These are phyloP conservation scores for Anodontia alba DNA, from an alignment of 2,888 invertebrate species.

Conservation along the genomic window DNA sequence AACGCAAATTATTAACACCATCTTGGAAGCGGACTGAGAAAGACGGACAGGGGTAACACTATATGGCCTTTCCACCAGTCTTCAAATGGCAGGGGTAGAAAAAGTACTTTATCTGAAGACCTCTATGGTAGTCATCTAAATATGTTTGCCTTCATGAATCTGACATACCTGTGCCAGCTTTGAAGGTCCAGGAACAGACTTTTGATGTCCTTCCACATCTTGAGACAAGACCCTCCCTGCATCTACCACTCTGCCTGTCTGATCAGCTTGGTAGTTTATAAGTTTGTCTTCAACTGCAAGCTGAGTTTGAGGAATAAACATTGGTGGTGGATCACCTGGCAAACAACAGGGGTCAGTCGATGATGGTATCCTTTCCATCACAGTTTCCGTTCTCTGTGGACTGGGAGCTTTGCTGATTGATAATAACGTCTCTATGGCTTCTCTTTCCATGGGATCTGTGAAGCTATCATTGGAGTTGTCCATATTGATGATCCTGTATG, in stretches of 20 bases:
- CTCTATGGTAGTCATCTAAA: no score
- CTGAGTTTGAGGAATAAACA: neutral
- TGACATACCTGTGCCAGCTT: neutral
- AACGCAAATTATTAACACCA: no score
- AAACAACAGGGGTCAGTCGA: constrained; percentile 42
- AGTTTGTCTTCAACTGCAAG: neutral
- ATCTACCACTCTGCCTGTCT: neutral
- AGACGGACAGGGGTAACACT: no score
- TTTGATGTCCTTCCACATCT: neutral
- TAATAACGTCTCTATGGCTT: constrained; percentile 85
- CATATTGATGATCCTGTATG: neutral
- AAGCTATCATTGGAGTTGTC: constrained; percentile 5
- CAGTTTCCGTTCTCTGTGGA: constrained; percentile 45
- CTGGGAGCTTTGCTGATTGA: constrained; percentile 73
- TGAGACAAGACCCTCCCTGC: neutral
- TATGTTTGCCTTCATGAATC: no score
- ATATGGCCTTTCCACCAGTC: no score
- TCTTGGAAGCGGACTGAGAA: no score
- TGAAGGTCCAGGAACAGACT: neutral
- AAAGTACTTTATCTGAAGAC: no score
- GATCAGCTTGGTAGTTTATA: neutral
- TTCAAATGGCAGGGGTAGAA: no score
- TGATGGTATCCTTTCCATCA: constrained; percentile 41
- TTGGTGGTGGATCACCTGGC: constrained; percentile 39
- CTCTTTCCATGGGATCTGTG: constrained; percentile 68